A percentile compares a stretch with the other conserved stretches of the same genome.
phyloP scores from a whole-genome alignment of 1,140 invertebrate species.

The Drosophila ananassae region DNA sequence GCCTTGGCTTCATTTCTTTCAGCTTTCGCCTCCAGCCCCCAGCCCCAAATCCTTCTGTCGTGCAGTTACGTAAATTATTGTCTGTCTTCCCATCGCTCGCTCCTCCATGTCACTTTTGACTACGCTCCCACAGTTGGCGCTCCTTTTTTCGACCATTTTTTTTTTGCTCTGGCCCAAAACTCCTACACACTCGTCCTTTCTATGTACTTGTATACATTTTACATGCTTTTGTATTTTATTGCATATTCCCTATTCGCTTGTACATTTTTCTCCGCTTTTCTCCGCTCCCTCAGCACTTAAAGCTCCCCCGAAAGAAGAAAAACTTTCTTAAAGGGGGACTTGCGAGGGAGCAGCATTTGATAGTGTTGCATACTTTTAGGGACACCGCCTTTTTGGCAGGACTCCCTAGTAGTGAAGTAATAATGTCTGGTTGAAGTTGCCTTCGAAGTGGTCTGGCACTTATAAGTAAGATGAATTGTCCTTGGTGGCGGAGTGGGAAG shows the following conservation, averaged over 20 bases:
- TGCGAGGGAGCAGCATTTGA: conserved; percentile 38
- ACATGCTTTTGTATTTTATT: conserved; percentile 74
- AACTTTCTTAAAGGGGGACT: conserved; percentile 68
- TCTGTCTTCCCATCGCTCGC: conserved; percentile 69
- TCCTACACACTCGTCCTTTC: conserved; percentile 20
- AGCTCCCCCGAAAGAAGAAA: conserved; percentile 36
- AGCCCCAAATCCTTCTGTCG: conserved; percentile 39
- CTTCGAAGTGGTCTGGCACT: conserved; percentile 47
- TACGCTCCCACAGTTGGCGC: conserved; percentile 48
- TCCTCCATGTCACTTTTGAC: conserved; percentile 71
- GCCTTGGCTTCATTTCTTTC: conserved; percentile 27
- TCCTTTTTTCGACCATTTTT: conserved; percentile 43
- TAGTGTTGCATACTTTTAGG: conserved; percentile 69
- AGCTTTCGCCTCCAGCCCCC: neutral
- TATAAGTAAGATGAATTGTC: conserved; percentile 81
- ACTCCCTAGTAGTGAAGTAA: conserved; percentile 53
- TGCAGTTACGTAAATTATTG: conserved; percentile 80
- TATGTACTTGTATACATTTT: conserved; percentile 23
- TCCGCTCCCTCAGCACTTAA: conserved; percentile 63
- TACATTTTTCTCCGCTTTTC: conserved; percentile 35
- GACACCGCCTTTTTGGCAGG: conserved; percentile 26
- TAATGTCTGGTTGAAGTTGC: conserved; percentile 67
- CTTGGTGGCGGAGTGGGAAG: conserved; percentile 16
- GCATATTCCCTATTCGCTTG: conserved; percentile 67
- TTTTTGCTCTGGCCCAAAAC: conserved; percentile 13